Evolutionary conservation across 2,113 vertebrate genomes (phyloP).

Genomic region (Geococcyx californianus): DNA sequence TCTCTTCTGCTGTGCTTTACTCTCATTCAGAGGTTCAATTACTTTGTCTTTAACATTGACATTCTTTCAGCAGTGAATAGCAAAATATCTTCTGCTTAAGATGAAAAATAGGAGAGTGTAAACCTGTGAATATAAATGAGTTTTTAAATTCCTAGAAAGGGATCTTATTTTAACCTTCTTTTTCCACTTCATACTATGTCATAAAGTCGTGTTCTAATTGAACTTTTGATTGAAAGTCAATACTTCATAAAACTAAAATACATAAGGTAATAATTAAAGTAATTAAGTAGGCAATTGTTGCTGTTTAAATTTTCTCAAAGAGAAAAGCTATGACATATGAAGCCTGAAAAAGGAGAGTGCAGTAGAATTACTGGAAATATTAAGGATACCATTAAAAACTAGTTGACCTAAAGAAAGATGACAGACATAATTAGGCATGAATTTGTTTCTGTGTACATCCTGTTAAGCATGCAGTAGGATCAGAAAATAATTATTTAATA

Average conservation of each 20-base stretch:
- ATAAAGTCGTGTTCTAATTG: neutral
- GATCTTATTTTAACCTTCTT: neutral
- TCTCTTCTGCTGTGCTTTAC: neutral
- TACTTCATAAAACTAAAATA: constrained; percentile 23
- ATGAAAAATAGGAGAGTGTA: neutral
- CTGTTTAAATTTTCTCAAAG: constrained; percentile 21
- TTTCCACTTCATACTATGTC: neutral
- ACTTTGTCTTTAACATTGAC: neutral
- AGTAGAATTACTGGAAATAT: constrained; percentile 42
- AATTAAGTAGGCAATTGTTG: constrained; percentile 14
- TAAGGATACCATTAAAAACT: constrained; percentile 32
- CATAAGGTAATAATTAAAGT: constrained; percentile 15
- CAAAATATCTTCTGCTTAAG: neutral
- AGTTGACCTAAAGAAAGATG: neutral
- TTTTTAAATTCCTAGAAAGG: constrained; percentile 13
- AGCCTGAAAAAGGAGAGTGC: neutral
- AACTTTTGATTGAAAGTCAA: constrained; percentile 27
- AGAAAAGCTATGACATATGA: neutral
- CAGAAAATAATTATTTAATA: constrained; percentile 14
- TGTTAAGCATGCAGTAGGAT: neutral
- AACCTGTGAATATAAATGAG: neutral
- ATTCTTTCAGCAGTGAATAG: neutral
- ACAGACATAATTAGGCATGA: constrained; percentile 6
- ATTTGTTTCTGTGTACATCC: neutral
- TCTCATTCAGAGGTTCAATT: neutral